Evolutionary conservation across 2,113 vertebrate genomes (phyloP).

Genomic region (Phrynocephalus versicolor): DNA sequence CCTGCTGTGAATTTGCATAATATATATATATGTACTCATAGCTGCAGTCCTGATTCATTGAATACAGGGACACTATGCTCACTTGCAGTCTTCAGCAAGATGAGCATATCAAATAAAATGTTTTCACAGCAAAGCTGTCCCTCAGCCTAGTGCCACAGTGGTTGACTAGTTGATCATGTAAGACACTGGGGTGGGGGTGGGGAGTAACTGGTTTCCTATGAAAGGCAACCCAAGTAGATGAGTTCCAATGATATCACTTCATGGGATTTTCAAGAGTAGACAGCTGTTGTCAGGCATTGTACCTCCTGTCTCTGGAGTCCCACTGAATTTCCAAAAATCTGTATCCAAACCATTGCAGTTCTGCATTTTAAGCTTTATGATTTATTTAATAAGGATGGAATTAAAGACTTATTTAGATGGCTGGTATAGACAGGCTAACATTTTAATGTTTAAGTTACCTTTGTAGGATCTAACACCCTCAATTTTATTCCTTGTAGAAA

Average conservation of each 20-base stretch:
- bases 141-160: background rate
- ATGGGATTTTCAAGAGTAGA: background rate
- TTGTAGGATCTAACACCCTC: background rate
- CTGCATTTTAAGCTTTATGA: background rate
- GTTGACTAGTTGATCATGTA: background rate
- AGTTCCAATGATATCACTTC: background rate
- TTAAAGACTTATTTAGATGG: background rate
- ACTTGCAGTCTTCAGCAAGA: background rate
- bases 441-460: background rate
- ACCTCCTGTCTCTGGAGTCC: background rate
- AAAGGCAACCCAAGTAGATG: background rate
- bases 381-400: background rate
- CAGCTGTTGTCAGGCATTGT: background rate
- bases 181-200: too few species aligned
- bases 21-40: too few species aligned
- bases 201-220: background rate
- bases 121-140: background rate
- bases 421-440: background rate
- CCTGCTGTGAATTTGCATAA: background rate
- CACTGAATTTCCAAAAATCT: too few species aligned
- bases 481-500: slow-evolving; percentile 57
- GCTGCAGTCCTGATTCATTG: background rate
- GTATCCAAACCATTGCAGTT: too few species aligned
- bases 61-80: background rate
- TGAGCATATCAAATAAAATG: background rate